phyloP scores from a whole-genome alignment of 2,113 vertebrate genomes.

The Myiozetetes cayanensis region DNA sequence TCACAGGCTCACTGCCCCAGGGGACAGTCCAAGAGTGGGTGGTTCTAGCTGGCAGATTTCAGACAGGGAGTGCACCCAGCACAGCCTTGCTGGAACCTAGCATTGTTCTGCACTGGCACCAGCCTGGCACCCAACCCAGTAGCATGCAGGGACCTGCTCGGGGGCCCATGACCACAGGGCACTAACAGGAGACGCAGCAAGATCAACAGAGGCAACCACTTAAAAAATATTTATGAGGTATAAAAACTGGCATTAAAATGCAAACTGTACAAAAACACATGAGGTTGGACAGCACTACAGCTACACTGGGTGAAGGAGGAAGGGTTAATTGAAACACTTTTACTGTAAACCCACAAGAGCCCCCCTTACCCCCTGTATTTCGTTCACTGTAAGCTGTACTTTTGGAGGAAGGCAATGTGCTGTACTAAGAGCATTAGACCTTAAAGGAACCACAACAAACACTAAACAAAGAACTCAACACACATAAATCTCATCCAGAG shows the following conservation, averaged over 20 bases:
- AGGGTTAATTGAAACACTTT: too few species aligned
- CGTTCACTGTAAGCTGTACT: too few species aligned
- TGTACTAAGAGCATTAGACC: too few species aligned
- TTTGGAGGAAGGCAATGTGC: too few species aligned
- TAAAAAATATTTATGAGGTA: background rate
- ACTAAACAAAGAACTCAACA: too few species aligned
- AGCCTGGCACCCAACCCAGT: background rate
- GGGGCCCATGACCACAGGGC: background rate
- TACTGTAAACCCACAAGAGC: too few species aligned
- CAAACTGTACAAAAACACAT: background rate
- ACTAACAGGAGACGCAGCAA: background rate
- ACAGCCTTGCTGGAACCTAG: background rate
- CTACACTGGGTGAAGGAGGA: too few species aligned
- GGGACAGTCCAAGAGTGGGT: background rate
- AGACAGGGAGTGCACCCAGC: background rate
- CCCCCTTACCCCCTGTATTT: too few species aligned
- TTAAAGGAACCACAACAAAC: too few species aligned
- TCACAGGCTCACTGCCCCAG: background rate
- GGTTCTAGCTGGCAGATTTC: background rate
- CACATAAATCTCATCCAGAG: too few species aligned
- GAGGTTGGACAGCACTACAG: background rate
- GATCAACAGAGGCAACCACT: background rate
- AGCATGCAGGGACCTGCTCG: rapidly evolving
- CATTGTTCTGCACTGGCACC: background rate
- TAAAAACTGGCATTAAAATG: background rate